These are phyloP conservation scores for Lagenorhynchus albirostris DNA, from an alignment of 2,113 vertebrate genomes.

Conservation along the genomic window DNA sequence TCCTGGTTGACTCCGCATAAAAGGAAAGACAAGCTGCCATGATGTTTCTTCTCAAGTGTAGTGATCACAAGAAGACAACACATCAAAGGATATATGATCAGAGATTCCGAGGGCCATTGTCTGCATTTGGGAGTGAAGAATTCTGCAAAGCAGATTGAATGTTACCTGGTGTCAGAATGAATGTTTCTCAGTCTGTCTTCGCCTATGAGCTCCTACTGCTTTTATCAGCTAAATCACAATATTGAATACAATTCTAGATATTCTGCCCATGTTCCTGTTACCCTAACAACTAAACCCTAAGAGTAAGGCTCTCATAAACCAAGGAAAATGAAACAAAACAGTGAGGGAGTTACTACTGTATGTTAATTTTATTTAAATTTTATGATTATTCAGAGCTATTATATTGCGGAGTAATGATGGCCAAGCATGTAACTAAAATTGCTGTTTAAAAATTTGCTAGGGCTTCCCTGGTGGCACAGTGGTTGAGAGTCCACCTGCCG, in stretches of 20 bases:
- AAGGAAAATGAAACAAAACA: neutral
- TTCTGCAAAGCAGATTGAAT: neutral
- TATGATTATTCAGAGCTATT: neutral
- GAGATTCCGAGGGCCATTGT: neutral
- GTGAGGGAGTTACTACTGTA: neutral
- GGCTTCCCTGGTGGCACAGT: too few species aligned
- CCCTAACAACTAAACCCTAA: neutral
- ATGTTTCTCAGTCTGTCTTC: neutral
- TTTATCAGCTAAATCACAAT: slow-evolving; percentile 68
- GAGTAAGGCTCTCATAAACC: neutral
- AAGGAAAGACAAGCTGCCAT: slow-evolving; percentile 81
- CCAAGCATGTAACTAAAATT: neutral
- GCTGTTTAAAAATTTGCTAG: neutral
- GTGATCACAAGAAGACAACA: slow-evolving; percentile 84
- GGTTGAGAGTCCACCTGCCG: too few species aligned
- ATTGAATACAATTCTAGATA: neutral
- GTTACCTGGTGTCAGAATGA: slow-evolving; percentile 90
- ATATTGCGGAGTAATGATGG: neutral
- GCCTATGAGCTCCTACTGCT: slow-evolving; percentile 28
- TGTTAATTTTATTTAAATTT: neutral
- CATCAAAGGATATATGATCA: neutral
- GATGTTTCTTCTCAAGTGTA: slow-evolving; percentile 90
- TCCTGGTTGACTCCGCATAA: neutral
- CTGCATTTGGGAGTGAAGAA: neutral
- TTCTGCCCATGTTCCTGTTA: neutral